Evolutionary conservation across 2,888 invertebrate species (phyloP).

Genomic region (Aphrophora alni): DNA sequence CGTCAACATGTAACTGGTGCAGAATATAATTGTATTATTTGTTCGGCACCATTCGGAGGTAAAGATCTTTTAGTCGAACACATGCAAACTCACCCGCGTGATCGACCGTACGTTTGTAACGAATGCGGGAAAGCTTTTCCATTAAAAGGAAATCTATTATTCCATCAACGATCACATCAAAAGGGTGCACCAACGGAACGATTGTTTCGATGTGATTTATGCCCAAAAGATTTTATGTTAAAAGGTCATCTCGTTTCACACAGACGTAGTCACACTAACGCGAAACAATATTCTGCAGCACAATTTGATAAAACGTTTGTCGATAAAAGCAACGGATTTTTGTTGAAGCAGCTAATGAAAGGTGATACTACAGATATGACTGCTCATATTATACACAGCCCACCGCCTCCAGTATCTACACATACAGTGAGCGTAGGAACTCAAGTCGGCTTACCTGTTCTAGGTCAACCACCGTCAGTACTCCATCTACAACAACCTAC

Average conservation of each 20-base stretch:
- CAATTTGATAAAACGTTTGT: conserved; percentile 46
- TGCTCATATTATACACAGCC: conserved; percentile 47
- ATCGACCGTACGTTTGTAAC: conserved; percentile 77
- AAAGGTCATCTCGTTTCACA: conserved; percentile 88
- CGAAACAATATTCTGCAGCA: conserved; percentile 43
- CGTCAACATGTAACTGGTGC: conserved; percentile 64
- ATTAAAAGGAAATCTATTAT: conserved; percentile 62
- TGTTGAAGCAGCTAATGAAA: conserved; percentile 53
- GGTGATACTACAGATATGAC: conserved; percentile 49
- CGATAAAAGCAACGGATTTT: conserved; percentile 49
- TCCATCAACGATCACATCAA: conserved; percentile 87
- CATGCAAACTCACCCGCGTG: conserved; percentile 79
- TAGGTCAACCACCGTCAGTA: conserved; percentile 48
- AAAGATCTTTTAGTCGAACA: conserved; percentile 78
- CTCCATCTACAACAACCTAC: conserved; percentile 51
- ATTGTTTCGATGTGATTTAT: conserved; percentile 80
- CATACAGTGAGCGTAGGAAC: conserved; percentile 52
- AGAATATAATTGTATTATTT: conserved; percentile 81
- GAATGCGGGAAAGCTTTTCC: conserved; percentile 56
- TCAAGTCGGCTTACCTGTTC: conserved; percentile 51
- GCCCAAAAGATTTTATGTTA: conserved; percentile 87
- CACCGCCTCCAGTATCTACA: conserved; percentile 43
- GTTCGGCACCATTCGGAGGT: conserved; percentile 74
- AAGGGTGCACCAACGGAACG: conserved; percentile 71
- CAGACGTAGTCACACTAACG: conserved; percentile 76